A percentile compares a stretch with the other conserved stretches of the same genome.
Conservation (phyloP, 2,113 vertebrate genomes). For the Hiodon alosoides region DNA sequence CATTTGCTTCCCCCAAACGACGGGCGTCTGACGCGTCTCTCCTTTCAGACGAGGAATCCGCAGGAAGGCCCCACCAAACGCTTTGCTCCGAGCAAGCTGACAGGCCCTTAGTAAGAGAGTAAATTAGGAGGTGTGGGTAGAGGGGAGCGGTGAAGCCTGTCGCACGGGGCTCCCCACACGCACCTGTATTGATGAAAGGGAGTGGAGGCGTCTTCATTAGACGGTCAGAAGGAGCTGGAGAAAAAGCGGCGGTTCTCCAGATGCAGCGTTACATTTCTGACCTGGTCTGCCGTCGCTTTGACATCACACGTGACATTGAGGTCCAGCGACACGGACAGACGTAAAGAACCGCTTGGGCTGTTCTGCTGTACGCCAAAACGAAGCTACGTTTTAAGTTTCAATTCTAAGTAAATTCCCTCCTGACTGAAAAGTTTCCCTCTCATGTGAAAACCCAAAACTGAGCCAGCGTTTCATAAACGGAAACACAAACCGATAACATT, state of each 20-base stretch:
- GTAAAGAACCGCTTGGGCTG: constrained; percentile 10
- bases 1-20: background rate
- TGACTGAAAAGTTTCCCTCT: background rate
- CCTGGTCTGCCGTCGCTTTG: no score
- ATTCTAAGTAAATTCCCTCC: constrained; percentile 7
- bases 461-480: background rate
- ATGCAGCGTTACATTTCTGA: background rate
- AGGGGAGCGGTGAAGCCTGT: background rate
- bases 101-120: constrained; percentile 18
- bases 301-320: background rate
- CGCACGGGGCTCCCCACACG: background rate
- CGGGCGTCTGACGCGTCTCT: constrained; percentile 10
- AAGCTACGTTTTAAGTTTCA: constrained; percentile 26
- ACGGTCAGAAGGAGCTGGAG: constrained; percentile 22
- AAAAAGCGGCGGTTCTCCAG: background rate
- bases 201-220: constrained; percentile 38
- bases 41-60: background rate
- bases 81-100: background rate
- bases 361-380: constrained; percentile 33
- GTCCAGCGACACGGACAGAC: constrained; percentile 13
- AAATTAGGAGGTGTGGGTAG: background rate
- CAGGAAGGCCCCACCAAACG: background rate
- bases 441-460: constrained; percentile 3
- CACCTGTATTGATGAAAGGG: constrained; percentile 26
- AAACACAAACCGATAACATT: background rate